A percentile compares a stretch with the other conserved stretches of the same genome.
phyloP scores from a whole-genome alignment of 2,888 invertebrate genomes.

The Euphydryas editha region DNA sequence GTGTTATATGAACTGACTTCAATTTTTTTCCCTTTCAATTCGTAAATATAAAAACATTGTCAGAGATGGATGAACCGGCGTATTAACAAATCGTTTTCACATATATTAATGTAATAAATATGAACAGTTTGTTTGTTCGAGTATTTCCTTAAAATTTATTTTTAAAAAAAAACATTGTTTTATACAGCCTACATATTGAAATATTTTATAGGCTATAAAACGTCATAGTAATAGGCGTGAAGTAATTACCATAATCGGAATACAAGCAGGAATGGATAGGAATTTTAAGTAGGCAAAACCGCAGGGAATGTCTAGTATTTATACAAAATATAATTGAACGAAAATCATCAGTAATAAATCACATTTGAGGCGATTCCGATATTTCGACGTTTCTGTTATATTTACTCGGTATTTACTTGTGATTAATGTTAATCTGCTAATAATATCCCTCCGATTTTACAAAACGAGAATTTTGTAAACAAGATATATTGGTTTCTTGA shows the following conservation, averaged over 20 bases:
- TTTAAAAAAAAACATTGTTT: no score
- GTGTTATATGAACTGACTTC: neutral
- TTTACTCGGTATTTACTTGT: conserved; percentile 13
- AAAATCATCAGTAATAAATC: conserved; percentile 10
- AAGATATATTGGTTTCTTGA: neutral
- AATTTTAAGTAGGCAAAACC: no score
- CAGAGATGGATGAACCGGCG: neutral
- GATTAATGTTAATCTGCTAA: conserved; percentile 13
- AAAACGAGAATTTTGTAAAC: no score
- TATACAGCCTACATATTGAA: no score
- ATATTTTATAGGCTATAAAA: no score
- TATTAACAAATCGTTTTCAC: neutral
- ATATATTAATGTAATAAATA: neutral
- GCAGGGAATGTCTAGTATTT: no score
- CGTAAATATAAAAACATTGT: conserved; percentile 4
- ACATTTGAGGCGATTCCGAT: conserved; percentile 7
- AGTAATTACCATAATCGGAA: no score
- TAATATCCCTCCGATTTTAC: neutral
- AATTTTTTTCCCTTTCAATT: neutral
- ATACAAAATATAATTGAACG: conserved; percentile 13
- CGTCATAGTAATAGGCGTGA: no score
- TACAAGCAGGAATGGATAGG: no score
- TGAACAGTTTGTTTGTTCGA: no score
- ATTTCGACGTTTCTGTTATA: conserved; percentile 10
- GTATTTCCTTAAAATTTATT: no score